Percentiles rank a stretch among this genome's conserved stretches.
These are phyloP conservation scores for Seira ritae DNA, from an alignment of 2,888 invertebrate species.

Conservation along the genomic window DNA sequence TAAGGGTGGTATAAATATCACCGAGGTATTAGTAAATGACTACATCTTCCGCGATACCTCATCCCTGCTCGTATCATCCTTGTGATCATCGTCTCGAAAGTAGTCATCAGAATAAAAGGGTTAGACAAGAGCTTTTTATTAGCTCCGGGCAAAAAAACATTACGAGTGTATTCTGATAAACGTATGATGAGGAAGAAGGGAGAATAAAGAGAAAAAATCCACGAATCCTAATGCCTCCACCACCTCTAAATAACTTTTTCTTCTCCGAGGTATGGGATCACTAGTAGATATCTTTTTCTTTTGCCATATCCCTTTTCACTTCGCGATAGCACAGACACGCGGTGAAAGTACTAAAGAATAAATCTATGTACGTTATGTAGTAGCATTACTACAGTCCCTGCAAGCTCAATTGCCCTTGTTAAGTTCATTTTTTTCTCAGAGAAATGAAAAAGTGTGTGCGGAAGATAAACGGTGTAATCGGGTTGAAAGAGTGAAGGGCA, in stretches of 20 bases:
- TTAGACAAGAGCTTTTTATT: constrained; percentile 55
- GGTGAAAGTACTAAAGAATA: too few relatives aligned
- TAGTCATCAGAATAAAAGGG: constrained; percentile 44
- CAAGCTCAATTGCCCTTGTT: constrained; percentile 6
- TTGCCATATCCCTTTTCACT: neutral
- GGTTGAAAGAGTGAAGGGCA: constrained; percentile 61
- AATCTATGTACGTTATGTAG: too few relatives aligned
- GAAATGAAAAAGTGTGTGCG: constrained; percentile 4
- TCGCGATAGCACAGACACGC: neutral
- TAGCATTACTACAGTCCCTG: too few relatives aligned
- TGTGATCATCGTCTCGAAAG: neutral
- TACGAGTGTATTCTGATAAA: constrained; percentile 54
- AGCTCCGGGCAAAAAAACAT: constrained; percentile 46
- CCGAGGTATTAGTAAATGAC: neutral
- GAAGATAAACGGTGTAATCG: constrained; percentile 45
- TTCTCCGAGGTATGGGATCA: too few relatives aligned
- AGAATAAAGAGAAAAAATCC: neutral
- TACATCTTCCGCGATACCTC: neutral
- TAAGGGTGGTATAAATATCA: neutral
- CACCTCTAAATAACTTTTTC: too few relatives aligned
- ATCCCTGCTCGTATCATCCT: neutral
- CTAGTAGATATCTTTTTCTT: too few relatives aligned
- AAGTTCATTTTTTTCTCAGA: neutral
- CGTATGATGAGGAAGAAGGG: constrained; percentile 19
- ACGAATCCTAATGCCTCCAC: too few relatives aligned